Conservation (phyloP, 2,113 vertebrate species). For the Odocoileus virginianus region DNA sequence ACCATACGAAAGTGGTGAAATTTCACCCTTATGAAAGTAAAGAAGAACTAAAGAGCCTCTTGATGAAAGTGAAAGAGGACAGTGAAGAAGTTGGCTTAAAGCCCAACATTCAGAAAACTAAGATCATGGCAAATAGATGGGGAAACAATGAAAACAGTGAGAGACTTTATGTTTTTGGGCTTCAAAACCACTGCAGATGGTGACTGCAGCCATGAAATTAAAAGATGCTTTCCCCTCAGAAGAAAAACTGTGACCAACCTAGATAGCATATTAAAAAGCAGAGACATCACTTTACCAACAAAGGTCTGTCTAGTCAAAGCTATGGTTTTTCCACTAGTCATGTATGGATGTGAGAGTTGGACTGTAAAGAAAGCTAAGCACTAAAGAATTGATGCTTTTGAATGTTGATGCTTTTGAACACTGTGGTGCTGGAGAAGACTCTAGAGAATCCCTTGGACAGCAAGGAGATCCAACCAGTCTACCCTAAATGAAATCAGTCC, state of each 20-base stretch:
- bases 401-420: neutral
- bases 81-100: neutral
- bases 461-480: neutral
- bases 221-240: neutral
- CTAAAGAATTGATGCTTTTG: neutral
- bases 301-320: neutral
- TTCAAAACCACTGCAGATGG: neutral
- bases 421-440: neutral
- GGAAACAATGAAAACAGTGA: neutral
- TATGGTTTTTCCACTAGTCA: neutral
- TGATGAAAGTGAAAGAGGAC: neutral
- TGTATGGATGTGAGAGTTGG: neutral
- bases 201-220: neutral
- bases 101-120: neutral
- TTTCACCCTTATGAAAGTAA: neutral
- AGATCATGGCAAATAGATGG: neutral
- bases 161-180: neutral
- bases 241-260: neutral
- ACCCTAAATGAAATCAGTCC: neutral
- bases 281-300: neutral
- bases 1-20: neutral
- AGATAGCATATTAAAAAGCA: neutral
- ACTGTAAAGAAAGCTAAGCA: neutral
- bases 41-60: neutral
- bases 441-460: neutral